Percentiles rank a stretch among this genome's conserved stretches.
Conservation (phyloP, 1,140 invertebrate species). For the Drosophila littoralis region DNA sequence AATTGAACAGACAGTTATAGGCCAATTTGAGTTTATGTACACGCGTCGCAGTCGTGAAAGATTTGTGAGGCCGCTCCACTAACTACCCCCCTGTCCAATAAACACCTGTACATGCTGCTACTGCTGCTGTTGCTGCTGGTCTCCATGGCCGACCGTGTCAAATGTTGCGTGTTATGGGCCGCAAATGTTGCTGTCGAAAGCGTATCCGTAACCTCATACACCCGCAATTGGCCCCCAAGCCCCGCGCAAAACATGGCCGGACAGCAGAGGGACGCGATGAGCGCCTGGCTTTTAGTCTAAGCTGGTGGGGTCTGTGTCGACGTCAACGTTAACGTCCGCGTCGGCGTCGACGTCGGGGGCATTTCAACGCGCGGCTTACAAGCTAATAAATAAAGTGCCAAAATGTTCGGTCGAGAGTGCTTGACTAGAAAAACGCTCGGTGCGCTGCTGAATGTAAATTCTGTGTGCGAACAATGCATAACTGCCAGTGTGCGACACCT, state of each 20-base stretch:
- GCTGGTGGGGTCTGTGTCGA: background rate
- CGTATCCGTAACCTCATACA: slow-evolving; percentile 57
- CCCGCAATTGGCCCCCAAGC: slow-evolving; percentile 11
- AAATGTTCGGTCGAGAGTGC: slow-evolving; percentile 61
- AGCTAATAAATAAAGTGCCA: slow-evolving; percentile 76
- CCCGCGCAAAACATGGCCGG: slow-evolving; percentile 15
- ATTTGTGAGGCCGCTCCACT: slow-evolving; percentile 59
- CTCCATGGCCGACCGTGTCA: slow-evolving; percentile 63
- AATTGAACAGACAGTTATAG: slow-evolving; percentile 82
- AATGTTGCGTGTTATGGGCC: slow-evolving; percentile 80
- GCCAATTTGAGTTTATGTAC: slow-evolving; percentile 79
- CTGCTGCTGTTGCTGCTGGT: slow-evolving; percentile 17
- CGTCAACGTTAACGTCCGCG: background rate
- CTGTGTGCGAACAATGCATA: slow-evolving; percentile 32
- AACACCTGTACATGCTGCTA: slow-evolving; percentile 59
- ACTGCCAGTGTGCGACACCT: slow-evolving; percentile 22
- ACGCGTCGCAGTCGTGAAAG: slow-evolving; percentile 73
- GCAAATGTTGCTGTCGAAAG: slow-evolving; percentile 79
- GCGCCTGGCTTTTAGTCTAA: slow-evolving; percentile 8
- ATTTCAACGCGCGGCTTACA: slow-evolving; percentile 75
- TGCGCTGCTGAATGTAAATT: slow-evolving; percentile 66
- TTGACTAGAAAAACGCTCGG: slow-evolving; percentile 75
- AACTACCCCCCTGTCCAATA: slow-evolving; percentile 9
- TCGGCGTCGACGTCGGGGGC: slow-evolving; percentile 9
- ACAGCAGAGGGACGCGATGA: slow-evolving; percentile 21